A percentile compares a stretch with the other conserved stretches of the same genome.
Evolutionary conservation across 2,113 vertebrate species (phyloP).

Genomic region (Bombycilla garrulus): DNA sequence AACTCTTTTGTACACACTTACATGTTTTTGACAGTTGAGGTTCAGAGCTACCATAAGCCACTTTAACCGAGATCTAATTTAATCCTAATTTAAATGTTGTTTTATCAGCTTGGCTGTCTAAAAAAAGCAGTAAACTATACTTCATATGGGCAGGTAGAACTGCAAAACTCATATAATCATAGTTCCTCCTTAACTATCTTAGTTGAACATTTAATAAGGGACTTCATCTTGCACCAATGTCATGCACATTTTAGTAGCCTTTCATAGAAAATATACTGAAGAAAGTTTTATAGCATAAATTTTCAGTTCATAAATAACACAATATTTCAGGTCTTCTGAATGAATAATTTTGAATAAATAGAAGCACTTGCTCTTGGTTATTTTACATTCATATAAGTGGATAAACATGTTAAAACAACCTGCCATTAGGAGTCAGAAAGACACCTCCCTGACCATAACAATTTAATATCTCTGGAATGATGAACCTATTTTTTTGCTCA

Average conservation of each 20-base stretch:
- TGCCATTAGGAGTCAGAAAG: neutral
- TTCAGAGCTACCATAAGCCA: neutral
- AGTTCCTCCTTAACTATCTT: neutral
- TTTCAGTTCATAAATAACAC: neutral
- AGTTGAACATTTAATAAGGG: neutral
- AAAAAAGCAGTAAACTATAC: neutral
- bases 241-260: neutral
- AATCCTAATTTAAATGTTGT: neutral
- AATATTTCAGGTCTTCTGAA: neutral
- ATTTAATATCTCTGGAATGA: neutral
- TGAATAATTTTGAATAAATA: neutral
- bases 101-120: neutral
- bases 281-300: neutral
- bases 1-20: neutral
- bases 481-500: neutral
- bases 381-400: neutral
- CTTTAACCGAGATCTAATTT: neutral
- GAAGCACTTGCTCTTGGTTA: neutral
- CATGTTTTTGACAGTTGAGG: neutral
- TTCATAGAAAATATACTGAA: neutral
- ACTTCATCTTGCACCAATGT: neutral
- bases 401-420: neutral
- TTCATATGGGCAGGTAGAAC: neutral
- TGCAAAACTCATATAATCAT: neutral
- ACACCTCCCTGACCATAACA: accelerated